These are phyloP conservation scores for Tenthredo livida DNA, from an alignment of 2,888 invertebrate species.

Conservation along the genomic window DNA sequence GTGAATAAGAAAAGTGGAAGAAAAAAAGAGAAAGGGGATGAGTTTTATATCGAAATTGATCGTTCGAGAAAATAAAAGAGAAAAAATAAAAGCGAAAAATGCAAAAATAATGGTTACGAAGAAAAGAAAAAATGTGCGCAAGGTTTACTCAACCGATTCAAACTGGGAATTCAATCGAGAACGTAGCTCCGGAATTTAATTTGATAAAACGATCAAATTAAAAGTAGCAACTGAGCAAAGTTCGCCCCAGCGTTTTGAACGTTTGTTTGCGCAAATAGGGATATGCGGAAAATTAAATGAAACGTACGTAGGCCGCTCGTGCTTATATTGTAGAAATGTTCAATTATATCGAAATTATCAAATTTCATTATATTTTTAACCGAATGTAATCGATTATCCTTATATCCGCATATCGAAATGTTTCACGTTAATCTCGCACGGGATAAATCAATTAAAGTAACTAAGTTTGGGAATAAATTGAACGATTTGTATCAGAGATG, in stretches of 20 bases:
- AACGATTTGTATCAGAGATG: not conserved
- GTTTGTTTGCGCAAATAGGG: slow-evolving; percentile 4
- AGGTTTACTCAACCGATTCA: slow-evolving; percentile 1
- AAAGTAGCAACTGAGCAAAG: slow-evolving; percentile 26
- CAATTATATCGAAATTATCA: not conserved
- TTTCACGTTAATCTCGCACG: not conserved
- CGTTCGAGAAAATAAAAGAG: not conserved
- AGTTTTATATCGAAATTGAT: not conserved
- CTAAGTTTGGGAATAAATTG: not conserved
- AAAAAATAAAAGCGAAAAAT: not conserved
- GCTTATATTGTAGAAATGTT: not conserved
- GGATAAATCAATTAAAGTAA: not conserved
- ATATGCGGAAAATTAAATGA: slow-evolving; percentile 26
- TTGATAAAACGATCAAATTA: slow-evolving; percentile 37
- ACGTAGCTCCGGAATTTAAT: slow-evolving; percentile 20
- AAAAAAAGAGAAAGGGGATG: not conserved
- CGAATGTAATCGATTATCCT: not conserved
- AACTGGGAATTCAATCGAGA: slow-evolving; percentile 27
- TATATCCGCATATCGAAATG: not conserved
- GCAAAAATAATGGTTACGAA: not conserved
- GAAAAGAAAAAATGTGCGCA: not conserved
- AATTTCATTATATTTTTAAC: not conserved
- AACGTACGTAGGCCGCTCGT: not conserved
- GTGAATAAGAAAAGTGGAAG: not conserved
- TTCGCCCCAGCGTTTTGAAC: slow-evolving; percentile 9